Evolutionary conservation across 2,888 invertebrate species (phyloP).

Genomic region (Smittia aterrima): DNA sequence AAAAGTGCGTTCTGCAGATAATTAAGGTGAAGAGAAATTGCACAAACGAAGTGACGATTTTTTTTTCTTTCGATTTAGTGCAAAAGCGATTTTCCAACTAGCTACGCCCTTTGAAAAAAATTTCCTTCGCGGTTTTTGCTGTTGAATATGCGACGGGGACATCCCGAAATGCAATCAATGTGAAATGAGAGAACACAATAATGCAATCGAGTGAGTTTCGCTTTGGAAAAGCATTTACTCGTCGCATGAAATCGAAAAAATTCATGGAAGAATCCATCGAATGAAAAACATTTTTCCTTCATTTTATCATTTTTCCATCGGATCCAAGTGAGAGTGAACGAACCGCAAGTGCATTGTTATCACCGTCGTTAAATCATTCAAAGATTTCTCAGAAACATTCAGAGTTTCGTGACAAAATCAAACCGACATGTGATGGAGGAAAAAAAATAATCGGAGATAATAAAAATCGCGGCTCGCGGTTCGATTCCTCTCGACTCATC

Average conservation of each 20-base stretch:
- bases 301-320: slow-evolving; percentile 29
- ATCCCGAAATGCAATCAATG: background rate
- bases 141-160: background rate
- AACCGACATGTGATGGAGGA: slow-evolving; percentile 13
- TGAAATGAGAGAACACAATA: slow-evolving; percentile 22
- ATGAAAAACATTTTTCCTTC: slow-evolving; percentile 41
- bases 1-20: slow-evolving; percentile 39
- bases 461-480: background rate
- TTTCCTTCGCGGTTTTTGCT: slow-evolving; percentile 33
- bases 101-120: slow-evolving; percentile 35
- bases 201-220: background rate
- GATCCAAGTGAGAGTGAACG: background rate
- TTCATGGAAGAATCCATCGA: slow-evolving; percentile 4
- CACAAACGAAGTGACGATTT: background rate
- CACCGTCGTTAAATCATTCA: background rate
- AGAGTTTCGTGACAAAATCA: background rate
- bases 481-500: background rate
- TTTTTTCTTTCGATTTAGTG: background rate
- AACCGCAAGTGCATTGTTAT: background rate
- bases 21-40: slow-evolving; percentile 31
- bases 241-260: slow-evolving; percentile 19
- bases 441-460: background rate
- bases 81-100: slow-evolving; percentile 25
- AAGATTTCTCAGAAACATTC: background rate
- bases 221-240: background rate